Percentiles rank a stretch among this genome's conserved stretches.
Evolutionary conservation across 2,888 invertebrate genomes (phyloP).

Genomic region (Beris chalybata): DNA sequence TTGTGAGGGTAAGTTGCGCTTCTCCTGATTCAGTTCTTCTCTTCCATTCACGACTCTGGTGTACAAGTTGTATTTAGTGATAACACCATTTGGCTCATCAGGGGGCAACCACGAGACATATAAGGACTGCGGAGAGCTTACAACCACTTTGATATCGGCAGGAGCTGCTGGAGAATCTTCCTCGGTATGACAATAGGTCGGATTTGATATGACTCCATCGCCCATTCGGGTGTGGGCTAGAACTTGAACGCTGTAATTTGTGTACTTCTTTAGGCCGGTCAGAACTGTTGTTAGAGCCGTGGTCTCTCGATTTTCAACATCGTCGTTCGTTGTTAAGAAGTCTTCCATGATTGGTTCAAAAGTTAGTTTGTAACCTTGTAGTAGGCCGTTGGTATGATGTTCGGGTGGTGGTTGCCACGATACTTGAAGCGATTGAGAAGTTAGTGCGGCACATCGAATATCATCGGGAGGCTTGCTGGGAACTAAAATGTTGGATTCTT

Average conservation of each 20-base stretch:
- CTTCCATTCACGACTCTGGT: conserved; percentile 69
- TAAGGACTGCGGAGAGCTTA: conserved; percentile 72
- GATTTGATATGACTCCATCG: conserved; percentile 69
- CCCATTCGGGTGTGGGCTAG: conserved; percentile 78
- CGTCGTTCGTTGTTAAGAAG: conserved; percentile 57
- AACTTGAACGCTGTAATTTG: conserved; percentile 81
- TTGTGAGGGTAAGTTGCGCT: conserved; percentile 65
- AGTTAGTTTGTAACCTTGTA: conserved; percentile 74
- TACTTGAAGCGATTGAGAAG: conserved; percentile 75
- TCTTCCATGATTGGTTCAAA: conserved; percentile 69
- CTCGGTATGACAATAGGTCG: conserved; percentile 73
- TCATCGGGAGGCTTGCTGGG: conserved; percentile 79
- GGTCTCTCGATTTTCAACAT: conserved; percentile 66
- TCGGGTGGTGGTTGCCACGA: conserved; percentile 79
- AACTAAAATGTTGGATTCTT: conserved; percentile 57
- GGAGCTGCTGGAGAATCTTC: conserved; percentile 83
- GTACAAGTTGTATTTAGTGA: conserved; percentile 75
- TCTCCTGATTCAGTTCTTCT: conserved; percentile 70
- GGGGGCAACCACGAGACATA: conserved; percentile 80
- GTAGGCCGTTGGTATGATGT: conserved; percentile 72
- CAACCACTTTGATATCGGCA: conserved; percentile 76
- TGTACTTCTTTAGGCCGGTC: conserved; percentile 71
- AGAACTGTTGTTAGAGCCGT: conserved; percentile 70
- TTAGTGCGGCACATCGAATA: conserved; percentile 72
- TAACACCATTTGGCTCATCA: conserved; percentile 71